Base-by-base conservation (phyloP, 2,113 vertebrate species). In the Miniopterus natalensis region DNA sequence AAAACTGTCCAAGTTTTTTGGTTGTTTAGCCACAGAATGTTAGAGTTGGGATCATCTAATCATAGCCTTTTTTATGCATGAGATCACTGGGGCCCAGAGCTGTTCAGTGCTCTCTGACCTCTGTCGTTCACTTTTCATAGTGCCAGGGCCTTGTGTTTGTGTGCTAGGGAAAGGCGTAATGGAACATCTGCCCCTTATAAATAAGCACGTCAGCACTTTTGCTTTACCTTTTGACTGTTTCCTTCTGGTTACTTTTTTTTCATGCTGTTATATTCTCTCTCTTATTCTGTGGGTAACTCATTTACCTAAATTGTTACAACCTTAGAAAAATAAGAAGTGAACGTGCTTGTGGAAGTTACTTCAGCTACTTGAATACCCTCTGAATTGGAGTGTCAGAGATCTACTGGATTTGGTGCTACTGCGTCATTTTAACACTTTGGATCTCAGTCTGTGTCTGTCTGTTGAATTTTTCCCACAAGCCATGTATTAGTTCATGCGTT, bases 301-400 rank as follows among this genome's bases (percentile, higher is more conserved):
- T 95, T 71, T 96, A 93, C 94, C 27, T 36, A 57, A 92, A 70
- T 96, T 90, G 25, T 55, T 87, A 89, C 23, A 96, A 40, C 83
- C 92, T 92, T 95, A 49, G 87, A 53, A 65, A 95, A 36, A 49
- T 49, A 49, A 31, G 3, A 91, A 4, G 1, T 23, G 12, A 45
- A 21, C 89, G 7, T 49, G 40, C 86, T 88, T 65, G 96, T 51
- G 92, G 94, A 90, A 84, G 11, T 75, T 21, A 1, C 7, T 23
- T 80, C 59, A 42, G 71, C 21, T 83, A 59, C 40, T 85, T 61
- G 27, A 53, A 84, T 47, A 45, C 31, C 74, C 2, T 71, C 55
- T 94, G 21, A 63, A 59, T 20, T 81, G 31, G 18, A 7, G 40
- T 55, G 29, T 94, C 6, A 89, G 88, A 96, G 75, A 90, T 89